Base-by-base conservation (phyloP, 2,888 invertebrate species). In the Agrotis segetum region DNA sequence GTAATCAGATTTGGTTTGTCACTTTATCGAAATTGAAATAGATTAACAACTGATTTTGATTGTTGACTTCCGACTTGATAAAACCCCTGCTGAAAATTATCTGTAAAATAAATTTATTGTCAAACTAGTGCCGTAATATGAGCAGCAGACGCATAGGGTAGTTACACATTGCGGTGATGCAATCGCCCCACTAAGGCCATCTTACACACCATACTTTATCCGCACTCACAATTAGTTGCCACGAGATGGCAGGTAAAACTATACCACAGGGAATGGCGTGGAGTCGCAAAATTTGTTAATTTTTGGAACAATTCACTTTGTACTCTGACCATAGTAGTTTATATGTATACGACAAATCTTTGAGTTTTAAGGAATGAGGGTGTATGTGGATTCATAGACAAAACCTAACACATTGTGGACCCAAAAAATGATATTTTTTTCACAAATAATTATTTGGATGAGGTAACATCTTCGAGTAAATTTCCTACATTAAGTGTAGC, bases 171-270 rank as follows among this genome's bases (percentile, higher is more conserved):
- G 88, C 86, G 86, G 92, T 93, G 95, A 94, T 95, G 95, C 96
- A 95, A 95, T 94, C 94, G 94, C 93, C 90, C 91, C 91, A 90
- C 91, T 95, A 92, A 95, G 94, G 93, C 95, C 92, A 94, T 95
- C 95, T 95, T 94, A 96, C 94, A 95, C 93, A 94, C 93, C 94
- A 93, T 96, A 96, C 95, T 96, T 96, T 95, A 96, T 95, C 95
- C 93, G 94, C 93, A 95, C 95, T 95, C 96, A 96, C 96, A 96
- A 96, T 96, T 96, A 96, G 96, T 96, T 96, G 95, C 93, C 92
- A 88, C 90, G 93, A 92, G 95, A 94, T 94, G 95, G 93, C 96
- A 96, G 96, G 96, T 96, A 92, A 95, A 96, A 95, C 95, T 94
- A 94, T 83, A 83, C 88, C 75, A 89, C 88, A 88, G 70, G 24